Evolutionary conservation across 2,797 vertebrate species (phyloP).

Genomic region (Sebastes paucispinis): DNA sequence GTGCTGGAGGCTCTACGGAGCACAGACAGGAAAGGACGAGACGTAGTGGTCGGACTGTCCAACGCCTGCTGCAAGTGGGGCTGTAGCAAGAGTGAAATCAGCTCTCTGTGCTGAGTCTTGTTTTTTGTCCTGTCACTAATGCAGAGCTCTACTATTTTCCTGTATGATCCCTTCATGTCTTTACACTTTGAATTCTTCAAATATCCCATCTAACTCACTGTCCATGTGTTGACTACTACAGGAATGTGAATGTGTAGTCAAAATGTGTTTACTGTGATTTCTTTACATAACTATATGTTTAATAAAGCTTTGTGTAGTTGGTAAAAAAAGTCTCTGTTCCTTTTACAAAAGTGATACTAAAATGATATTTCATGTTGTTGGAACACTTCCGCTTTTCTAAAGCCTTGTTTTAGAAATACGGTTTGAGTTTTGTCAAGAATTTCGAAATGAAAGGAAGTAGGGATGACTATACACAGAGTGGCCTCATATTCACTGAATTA

Average conservation of each 20-base stretch:
- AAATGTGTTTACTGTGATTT: constrained; percentile 11
- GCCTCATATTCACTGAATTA: not conserved
- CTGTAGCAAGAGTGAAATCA: constrained; percentile 90
- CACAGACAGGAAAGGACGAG: constrained; percentile 79
- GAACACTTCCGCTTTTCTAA: constrained; percentile 45
- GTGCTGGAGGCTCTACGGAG: constrained; percentile 78
- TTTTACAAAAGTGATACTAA: not conserved
- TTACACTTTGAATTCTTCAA: not conserved
- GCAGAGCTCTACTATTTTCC: not conserved
- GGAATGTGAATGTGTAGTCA: constrained; percentile 16
- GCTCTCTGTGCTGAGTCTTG: constrained; percentile 85
- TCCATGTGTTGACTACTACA: constrained; percentile 3
- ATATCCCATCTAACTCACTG: not conserved
- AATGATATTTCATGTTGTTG: not conserved
- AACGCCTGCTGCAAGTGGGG: constrained; percentile 91
- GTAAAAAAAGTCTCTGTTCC: constrained; percentile 9
- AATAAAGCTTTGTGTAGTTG: constrained; percentile 60
- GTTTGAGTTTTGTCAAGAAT: constrained; percentile 15
- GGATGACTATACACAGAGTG: not conserved
- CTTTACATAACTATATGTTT: not conserved
- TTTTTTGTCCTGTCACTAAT: not conserved
- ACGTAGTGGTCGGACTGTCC: constrained; percentile 85
- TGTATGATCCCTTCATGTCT: not conserved
- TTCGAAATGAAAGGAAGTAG: constrained; percentile 54
- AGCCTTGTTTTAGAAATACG: constrained; percentile 8